Base-by-base conservation (phyloP, 1,140 invertebrate genomes). In the Rhopalosiphum maidis region DNA sequence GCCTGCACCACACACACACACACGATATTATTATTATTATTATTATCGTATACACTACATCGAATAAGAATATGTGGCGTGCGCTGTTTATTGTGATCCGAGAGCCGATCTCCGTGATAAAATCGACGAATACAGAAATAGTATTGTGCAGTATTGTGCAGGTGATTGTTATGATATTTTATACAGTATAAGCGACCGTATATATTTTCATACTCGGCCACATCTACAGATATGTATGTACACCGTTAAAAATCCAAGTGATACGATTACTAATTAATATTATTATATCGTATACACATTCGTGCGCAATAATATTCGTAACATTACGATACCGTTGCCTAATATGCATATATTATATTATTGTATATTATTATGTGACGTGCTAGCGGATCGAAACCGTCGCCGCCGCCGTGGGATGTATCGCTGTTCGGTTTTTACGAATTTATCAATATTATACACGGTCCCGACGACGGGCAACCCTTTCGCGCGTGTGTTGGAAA, bases 401-500 rank as follows among this genome's bases (percentile, higher is more conserved):
- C 41, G 41, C 41, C 41, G 41, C 21, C 37, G 41, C 21, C 37
- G 82, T 25, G 43, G 30, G 15, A 48, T n/a, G 22, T n/a, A n/a
- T n/a, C 15, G 30, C 21, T 3, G 86, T 25, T 2, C 2, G 18
- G n/a, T 48, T 25, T 77, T 23, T 15, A 11, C 54, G 46, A 92
- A 92, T 83, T 82, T 51, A 83, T 83, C 60, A 91, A 82, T 35
- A 91, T 82, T 48, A 35, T 30, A 22, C 43, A 82, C 90, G 68
- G 60, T 82, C 23, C 46, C 46, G 21, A 5, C 30, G 30, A 3
- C 43, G 68, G 46, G 2, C 86, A 93, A 93, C 91, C 91, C 82
- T 86, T 93, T 85, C 23, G 46, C 23, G 46, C 18, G 21, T 68
- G 68, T 18, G 21, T 46, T 4, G 11, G 90, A 82, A 37, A 83